phyloP scores from a whole-genome alignment of 2,888 invertebrate genomes.

The Orchestes rusci region DNA sequence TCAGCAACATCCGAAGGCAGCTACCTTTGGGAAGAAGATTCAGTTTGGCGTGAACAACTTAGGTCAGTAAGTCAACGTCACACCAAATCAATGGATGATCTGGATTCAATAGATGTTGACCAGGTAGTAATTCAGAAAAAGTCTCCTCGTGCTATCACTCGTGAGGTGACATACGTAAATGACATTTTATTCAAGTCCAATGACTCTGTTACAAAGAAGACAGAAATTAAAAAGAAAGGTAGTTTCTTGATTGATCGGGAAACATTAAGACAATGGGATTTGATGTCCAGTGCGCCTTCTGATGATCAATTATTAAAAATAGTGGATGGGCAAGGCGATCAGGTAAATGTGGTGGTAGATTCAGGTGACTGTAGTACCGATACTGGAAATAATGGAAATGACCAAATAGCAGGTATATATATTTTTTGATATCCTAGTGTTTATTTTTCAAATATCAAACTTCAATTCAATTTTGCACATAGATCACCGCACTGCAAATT shows the following conservation, averaged over 20 bases:
- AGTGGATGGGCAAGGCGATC: constrained; percentile 32
- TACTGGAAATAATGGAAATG: constrained; percentile 30
- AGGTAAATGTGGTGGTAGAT: constrained; percentile 38
- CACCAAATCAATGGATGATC: constrained; percentile 74
- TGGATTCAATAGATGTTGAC: constrained; percentile 51
- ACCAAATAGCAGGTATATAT: constrained; percentile 40
- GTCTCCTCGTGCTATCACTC: constrained; percentile 45
- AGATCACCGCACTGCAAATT: no score
- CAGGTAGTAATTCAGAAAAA: constrained; percentile 33
- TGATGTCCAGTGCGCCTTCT: constrained; percentile 67
- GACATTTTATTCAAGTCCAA: constrained; percentile 52
- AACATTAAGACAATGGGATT: constrained; percentile 81
- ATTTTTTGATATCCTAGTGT: no score
- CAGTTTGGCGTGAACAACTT: constrained; percentile 72
- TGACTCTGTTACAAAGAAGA: constrained; percentile 43
- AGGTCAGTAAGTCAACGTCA: constrained; percentile 73
- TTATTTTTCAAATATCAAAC: constrained; percentile 1
- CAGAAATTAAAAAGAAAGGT: constrained; percentile 36
- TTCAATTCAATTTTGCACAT: not conserved
- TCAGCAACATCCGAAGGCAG: constrained; percentile 48
- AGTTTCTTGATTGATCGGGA: constrained; percentile 65
- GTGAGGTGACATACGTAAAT: constrained; percentile 76
- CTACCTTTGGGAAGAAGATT: constrained; percentile 77
- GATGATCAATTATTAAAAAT: constrained; percentile 36
- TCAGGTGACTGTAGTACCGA: constrained; percentile 35